Evolutionary conservation across 2,888 invertebrate species (phyloP), one percentile per base, ranked within the genome.

Genomic region (Aporophyla nigra): DNA sequence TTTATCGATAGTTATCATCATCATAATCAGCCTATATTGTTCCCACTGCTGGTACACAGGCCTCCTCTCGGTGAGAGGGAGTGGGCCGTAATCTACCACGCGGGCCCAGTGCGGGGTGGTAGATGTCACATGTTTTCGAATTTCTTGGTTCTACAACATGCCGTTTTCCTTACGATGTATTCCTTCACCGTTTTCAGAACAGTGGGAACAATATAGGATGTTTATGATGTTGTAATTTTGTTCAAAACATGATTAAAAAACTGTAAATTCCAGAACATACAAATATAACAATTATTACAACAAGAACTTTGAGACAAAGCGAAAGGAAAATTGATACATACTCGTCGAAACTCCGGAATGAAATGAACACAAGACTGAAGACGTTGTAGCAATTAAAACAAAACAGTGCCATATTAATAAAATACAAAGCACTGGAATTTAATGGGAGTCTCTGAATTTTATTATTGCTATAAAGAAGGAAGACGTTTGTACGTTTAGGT

Each of bases 381-480:
- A 71, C 33, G 53, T 19, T 67, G 59, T 24, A 56, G 58, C 65
- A 83, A 82, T 82, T 82, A 79, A 83, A 83, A 27, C 73, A 67
- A 71, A 82, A 82, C 74, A 83, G 21, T 70, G 61, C 65, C 56
- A 71, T 71, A 61, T 69, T 74, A 69, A 76, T 81, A 73, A 81
- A 82, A 82, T 51, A 82, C 61, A 56, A 76, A 72, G 71, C 71
- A 69, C 49, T 80, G 40, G 7, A n/a, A 61, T 76, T 81, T 76
- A 76, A 69, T 72, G 59, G 67, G 40, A 33, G 51, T 24, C 61
- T 68, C 3, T 14, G 40, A 33, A 69, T 61, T 82, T 76, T 76
- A 81, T 81, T 56, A 72, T 76, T 76, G 54, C 12, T 54, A 21
- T 81, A 65, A 68, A 81, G 33, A 43, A 19, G 24, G 33, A 51